Percentiles rank a stretch among this genome's conserved stretches.
These are phyloP conservation scores for Amblyjoppa proteus DNA, from an alignment of 2,888 invertebrate species.

Conservation along the genomic window DNA sequence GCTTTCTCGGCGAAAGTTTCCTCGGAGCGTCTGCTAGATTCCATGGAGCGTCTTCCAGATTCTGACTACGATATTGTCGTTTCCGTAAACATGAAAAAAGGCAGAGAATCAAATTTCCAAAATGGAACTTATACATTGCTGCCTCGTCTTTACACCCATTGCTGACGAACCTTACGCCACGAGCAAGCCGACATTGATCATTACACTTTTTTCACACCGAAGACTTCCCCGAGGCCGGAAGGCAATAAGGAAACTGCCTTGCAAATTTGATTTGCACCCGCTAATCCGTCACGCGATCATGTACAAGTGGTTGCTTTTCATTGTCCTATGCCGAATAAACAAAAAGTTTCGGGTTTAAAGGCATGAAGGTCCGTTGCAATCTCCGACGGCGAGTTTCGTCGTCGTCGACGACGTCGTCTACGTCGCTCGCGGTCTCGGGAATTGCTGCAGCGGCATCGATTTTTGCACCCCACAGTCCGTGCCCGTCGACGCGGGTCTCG, in stretches of 20 bases:
- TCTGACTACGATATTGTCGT: not conserved
- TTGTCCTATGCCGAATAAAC: not conserved
- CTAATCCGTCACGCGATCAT: not conserved
- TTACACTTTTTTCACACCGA: not conserved
- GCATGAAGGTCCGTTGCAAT: constrained; percentile 1
- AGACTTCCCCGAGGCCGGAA: not conserved
- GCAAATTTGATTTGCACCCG: not conserved
- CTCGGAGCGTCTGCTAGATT: not conserved
- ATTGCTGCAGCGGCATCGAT: constrained; percentile 78
- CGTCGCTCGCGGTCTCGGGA: constrained; percentile 56
- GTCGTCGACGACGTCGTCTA: constrained; percentile 52
- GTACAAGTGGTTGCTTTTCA: not conserved
- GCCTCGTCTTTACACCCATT: not conserved
- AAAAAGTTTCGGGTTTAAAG: not conserved
- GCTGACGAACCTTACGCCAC: not conserved
- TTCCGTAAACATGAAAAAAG: not conserved
- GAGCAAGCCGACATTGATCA: not conserved
- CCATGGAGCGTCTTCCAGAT: not conserved
- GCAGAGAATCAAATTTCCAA: not conserved
- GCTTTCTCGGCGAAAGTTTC: not conserved
- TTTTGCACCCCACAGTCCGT: constrained; percentile 72
- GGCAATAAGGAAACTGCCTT: not conserved
- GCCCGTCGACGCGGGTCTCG: constrained; percentile 70
- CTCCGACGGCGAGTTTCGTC: constrained; percentile 15
- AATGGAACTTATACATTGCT: not conserved